A percentile compares a stretch with the other conserved stretches of the same genome.
Conservation (phyloP, 2,113 vertebrate species). For the Callipepla californica region DNA sequence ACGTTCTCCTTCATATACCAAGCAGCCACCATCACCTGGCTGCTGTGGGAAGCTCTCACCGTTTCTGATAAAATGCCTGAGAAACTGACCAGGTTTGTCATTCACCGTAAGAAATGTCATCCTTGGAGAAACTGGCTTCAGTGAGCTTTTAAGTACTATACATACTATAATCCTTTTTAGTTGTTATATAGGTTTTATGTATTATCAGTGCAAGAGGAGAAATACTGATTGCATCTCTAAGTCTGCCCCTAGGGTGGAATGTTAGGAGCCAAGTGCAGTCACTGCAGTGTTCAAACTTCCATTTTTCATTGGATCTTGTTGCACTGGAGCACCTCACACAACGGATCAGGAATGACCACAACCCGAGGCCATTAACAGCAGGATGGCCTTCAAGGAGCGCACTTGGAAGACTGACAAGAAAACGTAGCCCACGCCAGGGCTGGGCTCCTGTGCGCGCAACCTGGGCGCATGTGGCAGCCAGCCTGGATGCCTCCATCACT, state of each 20-base stretch:
- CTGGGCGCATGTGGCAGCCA: neutral
- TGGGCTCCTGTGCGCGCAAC: neutral
- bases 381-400: neutral
- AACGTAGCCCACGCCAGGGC: rapidly evolving
- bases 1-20: neutral
- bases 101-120: neutral
- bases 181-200: neutral
- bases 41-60: neutral
- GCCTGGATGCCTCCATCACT: neutral
- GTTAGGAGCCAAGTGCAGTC: neutral
- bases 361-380: neutral
- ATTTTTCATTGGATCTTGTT: neutral
- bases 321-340: neutral
- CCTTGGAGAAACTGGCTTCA: neutral
- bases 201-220: neutral
- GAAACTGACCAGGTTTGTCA: neutral
- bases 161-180: neutral
- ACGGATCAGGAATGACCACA: too few relatives aligned
- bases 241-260: rapidly evolving
- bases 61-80: neutral
- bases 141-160: neutral
- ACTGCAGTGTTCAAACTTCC: neutral
- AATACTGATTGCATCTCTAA: neutral
- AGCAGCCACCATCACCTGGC: neutral
- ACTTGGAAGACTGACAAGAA: neutral